Percentiles rank a stretch among this genome's conserved stretches.
Evolutionary conservation across 2,888 invertebrate genomes (phyloP).

Genomic region (Agrotis clavis): DNA sequence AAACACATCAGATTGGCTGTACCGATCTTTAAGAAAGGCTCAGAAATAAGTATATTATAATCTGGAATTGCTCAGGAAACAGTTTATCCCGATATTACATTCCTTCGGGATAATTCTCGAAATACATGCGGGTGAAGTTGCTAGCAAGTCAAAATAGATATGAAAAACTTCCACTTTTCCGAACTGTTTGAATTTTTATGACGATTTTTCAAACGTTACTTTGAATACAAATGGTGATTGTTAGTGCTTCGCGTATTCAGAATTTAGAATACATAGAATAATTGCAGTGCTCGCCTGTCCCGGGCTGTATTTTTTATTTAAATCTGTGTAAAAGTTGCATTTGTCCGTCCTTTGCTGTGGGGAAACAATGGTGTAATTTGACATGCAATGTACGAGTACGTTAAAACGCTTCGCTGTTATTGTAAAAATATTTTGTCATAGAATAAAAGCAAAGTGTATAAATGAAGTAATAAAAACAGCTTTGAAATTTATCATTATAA

Average conservation of each 20-base stretch:
- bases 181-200: conserved; percentile 38
- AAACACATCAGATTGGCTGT: too few species aligned
- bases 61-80: too few species aligned
- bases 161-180: conserved; percentile 17
- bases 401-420: background rate
- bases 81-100: too few species aligned
- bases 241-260: conserved; percentile 36
- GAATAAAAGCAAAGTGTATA: background rate
- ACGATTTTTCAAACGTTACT: conserved; percentile 55
- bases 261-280: conserved; percentile 55
- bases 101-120: too few species aligned
- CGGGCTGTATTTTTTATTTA: background rate
- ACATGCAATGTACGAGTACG: background rate
- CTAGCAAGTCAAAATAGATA: too few species aligned
- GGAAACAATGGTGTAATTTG: conserved; percentile 10
- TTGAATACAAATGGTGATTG: conserved; percentile 56
- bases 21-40: too few species aligned
- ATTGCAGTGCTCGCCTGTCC: conserved; percentile 29
- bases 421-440: background rate
- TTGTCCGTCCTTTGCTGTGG: background rate
- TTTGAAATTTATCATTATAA: too few species aligned
- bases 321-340: background rate
- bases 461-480: too few species aligned
- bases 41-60: too few species aligned
- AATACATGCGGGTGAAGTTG: too few species aligned